Percentiles rank a stretch among this genome's conserved stretches.
These are phyloP conservation scores for Sycophila texana DNA, from an alignment of 2,888 invertebrate genomes.

Conservation along the genomic window DNA sequence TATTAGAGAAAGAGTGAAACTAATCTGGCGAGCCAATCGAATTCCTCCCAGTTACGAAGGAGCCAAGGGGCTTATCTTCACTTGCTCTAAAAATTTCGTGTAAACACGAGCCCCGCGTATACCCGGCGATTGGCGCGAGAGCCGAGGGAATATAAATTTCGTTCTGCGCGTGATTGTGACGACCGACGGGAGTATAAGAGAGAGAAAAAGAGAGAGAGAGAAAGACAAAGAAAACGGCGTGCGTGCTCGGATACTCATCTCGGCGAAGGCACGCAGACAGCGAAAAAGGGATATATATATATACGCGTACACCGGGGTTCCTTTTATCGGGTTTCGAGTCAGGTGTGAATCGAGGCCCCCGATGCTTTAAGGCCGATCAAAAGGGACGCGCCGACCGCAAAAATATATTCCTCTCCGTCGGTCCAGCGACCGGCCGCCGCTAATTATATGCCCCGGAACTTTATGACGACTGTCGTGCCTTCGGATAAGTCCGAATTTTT, in stretches of 20 bases:
- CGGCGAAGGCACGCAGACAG: not conserved
- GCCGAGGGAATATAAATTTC: too few relatives aligned
- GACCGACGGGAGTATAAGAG: not conserved
- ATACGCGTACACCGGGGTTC: not conserved
- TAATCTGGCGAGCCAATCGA: too few relatives aligned
- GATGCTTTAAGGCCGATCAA: conserved; percentile 38
- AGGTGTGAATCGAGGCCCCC: conserved; percentile 54
- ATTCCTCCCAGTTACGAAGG: too few relatives aligned
- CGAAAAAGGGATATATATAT: not conserved
- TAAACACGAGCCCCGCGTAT: too few relatives aligned
- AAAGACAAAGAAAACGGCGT: not conserved
- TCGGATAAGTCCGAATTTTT: conserved; percentile 7
- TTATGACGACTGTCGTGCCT: conserved; percentile 10
- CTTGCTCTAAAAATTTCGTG: too few relatives aligned
- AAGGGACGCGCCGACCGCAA: conserved; percentile 17
- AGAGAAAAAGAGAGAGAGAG: not conserved
- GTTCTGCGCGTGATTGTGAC: not conserved
- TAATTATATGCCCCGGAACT: conserved; percentile 29
- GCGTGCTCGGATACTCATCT: not conserved
- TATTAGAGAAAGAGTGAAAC: too few relatives aligned
- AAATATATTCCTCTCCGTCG: not conserved
- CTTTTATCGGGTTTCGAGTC: conserved; percentile 49
- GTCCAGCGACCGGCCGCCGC: not conserved
- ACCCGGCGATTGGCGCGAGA: too few relatives aligned
- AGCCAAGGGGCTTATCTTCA: too few relatives aligned